Conservation (phyloP, 2,797 vertebrate species). For the Diplodus puntazzo region DNA sequence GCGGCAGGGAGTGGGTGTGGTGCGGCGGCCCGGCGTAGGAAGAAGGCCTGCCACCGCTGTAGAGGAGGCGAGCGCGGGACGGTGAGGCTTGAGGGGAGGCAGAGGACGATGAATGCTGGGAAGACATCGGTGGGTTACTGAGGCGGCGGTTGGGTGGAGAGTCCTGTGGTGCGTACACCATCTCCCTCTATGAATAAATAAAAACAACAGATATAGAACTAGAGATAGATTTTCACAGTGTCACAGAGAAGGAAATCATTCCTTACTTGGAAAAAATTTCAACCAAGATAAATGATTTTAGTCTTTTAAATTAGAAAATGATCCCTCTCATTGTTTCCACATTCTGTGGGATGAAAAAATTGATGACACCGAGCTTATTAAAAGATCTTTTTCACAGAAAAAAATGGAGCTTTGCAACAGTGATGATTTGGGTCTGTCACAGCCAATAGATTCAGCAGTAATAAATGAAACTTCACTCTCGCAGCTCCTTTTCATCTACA, state of each 20-base stretch:
- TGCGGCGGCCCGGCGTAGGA: slow-evolving; percentile 91
- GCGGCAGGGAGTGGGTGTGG: slow-evolving; percentile 84
- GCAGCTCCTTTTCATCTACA: neutral
- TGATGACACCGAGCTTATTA: neutral
- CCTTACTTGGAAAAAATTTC: no score
- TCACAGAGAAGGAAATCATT: neutral
- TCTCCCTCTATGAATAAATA: slow-evolving; percentile 88
- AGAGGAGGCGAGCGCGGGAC: slow-evolving; percentile 93
- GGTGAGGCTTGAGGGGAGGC: slow-evolving; percentile 90
- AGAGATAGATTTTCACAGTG: neutral
- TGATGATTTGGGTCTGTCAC: neutral
- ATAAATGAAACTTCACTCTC: neutral
- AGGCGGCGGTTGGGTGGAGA: slow-evolving; percentile 93
- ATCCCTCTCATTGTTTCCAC: neutral
- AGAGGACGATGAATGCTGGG: slow-evolving; percentile 85
- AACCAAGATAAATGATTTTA: neutral
- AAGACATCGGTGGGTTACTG: slow-evolving; percentile 87
- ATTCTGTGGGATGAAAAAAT: neutral
- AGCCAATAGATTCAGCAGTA: neutral
- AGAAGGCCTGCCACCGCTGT: slow-evolving; percentile 92
- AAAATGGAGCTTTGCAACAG: neutral
- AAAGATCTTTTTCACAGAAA: neutral
- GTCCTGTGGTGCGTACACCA: slow-evolving; percentile 96
- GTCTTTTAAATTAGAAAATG: neutral
- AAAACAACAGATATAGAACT: neutral